Evolutionary conservation across 1,140 invertebrate species (phyloP).

Genomic region (Aphis craccivora): DNA sequence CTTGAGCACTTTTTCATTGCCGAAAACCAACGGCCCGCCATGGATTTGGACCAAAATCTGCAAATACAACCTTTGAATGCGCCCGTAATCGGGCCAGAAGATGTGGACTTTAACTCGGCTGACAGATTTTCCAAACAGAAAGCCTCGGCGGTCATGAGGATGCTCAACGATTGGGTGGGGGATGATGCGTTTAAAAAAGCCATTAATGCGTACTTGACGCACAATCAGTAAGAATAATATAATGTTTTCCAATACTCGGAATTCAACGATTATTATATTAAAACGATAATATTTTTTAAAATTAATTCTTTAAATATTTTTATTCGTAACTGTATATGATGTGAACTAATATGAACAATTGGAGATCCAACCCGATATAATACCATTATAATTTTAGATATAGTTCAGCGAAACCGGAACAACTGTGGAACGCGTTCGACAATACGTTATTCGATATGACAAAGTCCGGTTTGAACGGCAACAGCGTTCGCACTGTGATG

Average conservation of each 20-base stretch:
- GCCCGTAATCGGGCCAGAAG: not conserved
- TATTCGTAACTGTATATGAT: too few species aligned
- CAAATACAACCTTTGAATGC: slow-evolving; percentile 62
- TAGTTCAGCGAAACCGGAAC: not conserved
- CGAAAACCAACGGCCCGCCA: slow-evolving; percentile 78
- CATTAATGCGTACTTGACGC: slow-evolving; percentile 72
- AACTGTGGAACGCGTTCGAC: slow-evolving; percentile 32
- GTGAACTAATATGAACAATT: not conserved
- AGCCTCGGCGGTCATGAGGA: slow-evolving; percentile 76
- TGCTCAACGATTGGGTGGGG: slow-evolving; percentile 88
- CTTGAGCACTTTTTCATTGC: slow-evolving; percentile 66
- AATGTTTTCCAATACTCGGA: not conserved
- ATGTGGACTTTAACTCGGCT: not conserved
- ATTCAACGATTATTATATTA: not conserved
- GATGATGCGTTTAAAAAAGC: slow-evolving; percentile 76
- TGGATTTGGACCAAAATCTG: slow-evolving; percentile 72
- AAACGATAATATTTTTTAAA: not conserved
- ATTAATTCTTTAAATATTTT: not conserved
- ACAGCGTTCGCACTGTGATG: slow-evolving; percentile 59
- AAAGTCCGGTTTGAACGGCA: not conserved
- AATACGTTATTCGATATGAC: not conserved
- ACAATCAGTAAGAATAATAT: slow-evolving; percentile 67
- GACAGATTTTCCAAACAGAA: not conserved
- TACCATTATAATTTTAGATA: not conserved
- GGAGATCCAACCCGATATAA: not conserved